phyloP scores from a whole-genome alignment of 2,113 vertebrate species.

The Corythornis madagascariensis region DNA sequence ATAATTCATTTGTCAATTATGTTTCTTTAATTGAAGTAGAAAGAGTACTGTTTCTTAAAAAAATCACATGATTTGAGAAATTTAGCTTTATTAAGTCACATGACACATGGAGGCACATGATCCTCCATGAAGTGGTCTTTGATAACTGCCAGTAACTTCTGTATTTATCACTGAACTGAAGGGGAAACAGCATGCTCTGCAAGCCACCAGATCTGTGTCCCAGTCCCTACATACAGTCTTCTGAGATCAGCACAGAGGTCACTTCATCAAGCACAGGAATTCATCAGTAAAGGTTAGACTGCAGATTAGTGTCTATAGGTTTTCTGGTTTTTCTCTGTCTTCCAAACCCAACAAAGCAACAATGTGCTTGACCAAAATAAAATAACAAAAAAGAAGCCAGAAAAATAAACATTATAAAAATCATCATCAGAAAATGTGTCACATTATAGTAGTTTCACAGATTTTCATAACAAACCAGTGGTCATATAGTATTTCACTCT shows the following conservation, averaged over 20 bases:
- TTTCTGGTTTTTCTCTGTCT: neutral
- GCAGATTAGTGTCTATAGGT: neutral
- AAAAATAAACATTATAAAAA: neutral
- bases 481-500: neutral
- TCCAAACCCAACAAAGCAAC: neutral
- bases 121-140: neutral
- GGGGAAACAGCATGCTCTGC: neutral
- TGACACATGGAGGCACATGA: neutral
- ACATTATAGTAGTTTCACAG: neutral
- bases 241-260: neutral
- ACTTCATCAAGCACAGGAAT: neutral
- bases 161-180: neutral
- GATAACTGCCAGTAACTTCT: neutral
- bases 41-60: neutral
- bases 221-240: neutral
- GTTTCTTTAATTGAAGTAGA: neutral
- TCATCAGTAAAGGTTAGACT: neutral
- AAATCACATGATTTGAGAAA: neutral
- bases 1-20: neutral
- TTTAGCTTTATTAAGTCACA: rapidly evolving
- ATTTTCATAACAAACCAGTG: neutral
- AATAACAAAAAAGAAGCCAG: neutral
- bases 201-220: neutral
- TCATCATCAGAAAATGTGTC: neutral
- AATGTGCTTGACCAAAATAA: neutral